Percentiles rank a stretch among this genome's conserved stretches.
Evolutionary conservation across 2,797 vertebrate genomes (phyloP).

Genomic region (Accipiter superciliosus): DNA sequence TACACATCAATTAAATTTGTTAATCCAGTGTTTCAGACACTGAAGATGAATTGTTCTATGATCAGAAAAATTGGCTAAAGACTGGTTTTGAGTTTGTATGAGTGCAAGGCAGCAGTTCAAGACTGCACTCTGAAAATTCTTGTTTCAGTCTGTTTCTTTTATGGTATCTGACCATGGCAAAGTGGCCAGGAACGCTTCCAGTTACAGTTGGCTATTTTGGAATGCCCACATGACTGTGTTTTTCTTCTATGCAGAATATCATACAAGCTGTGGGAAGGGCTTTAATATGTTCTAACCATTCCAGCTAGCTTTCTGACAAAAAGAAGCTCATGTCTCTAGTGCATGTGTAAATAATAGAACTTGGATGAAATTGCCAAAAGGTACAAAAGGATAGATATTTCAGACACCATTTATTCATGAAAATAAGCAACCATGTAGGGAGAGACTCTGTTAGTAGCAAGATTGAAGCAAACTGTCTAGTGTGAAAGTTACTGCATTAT

Average conservation of each 20-base stretch:
- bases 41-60: not conserved
- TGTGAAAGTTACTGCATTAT: not conserved
- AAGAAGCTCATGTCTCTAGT: not conserved
- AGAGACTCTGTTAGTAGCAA: not conserved
- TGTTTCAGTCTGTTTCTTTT: not conserved
- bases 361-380: not conserved
- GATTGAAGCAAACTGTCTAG: not conserved
- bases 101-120: not conserved
- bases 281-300: not conserved
- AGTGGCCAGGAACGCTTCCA: not conserved
- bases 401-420: not conserved
- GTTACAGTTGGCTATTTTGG: not conserved
- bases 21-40: not conserved
- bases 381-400: not conserved
- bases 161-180: not conserved
- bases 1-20: not conserved
- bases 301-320: not conserved
- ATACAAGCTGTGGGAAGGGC: not conserved
- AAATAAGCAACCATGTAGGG: not conserved
- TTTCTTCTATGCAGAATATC: not conserved
- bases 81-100: not conserved
- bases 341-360: not conserved
- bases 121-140: not conserved
- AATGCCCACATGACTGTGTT: not conserved
- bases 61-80: not conserved